Evolutionary conservation across 2,113 vertebrate genomes (phyloP), one percentile per base, ranked within the genome.

Genomic region (Myotis davidii): DNA sequence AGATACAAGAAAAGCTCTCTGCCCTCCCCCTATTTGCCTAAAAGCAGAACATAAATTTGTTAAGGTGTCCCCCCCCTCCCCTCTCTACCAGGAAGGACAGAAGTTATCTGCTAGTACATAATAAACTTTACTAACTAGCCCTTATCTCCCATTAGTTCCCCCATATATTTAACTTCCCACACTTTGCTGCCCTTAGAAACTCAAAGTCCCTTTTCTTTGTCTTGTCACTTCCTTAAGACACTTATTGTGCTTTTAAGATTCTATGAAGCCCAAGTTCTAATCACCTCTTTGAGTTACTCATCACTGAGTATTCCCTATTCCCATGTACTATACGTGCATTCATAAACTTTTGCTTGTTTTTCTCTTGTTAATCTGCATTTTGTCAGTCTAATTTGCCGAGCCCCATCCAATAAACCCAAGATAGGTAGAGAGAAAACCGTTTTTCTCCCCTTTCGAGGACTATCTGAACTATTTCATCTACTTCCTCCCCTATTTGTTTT

Each of bases 221-320:
- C 39, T 56, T 59, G 52, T 42, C 61, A 70, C 27, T 61, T 78
- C 74, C 54, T 65, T 85, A 61, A 92, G 82, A 91, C 39, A 42
- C 27, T 3, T 52, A 50, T 14, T 74, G 69, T 50, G 88, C 50
- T 50, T 67, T 85, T 70, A 64, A 34, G 45, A 85, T 32, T 14
- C 27, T 25, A 1, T 70, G 69, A 85, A 78, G 34, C 29, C 56
- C 34, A 72, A 85, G 16, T 90, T 85, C 73, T 64, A 85, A 70
- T 4, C 27, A 85, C 39, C 20, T 7, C 64, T 90, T 61, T 61
- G 87, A 90, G 72, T 78, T 72, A 39, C n/a, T 52, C 72, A 52
- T 70, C 87, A 88, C 32, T 61, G 52, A 85, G 5, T 18, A 20
- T 10, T 32, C n/a, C 14, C 8, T 25, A 37, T 10, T 23, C 18